Evolutionary conservation across 1,140 invertebrate species (phyloP).

Genomic region (Heliconius eleuchia): DNA sequence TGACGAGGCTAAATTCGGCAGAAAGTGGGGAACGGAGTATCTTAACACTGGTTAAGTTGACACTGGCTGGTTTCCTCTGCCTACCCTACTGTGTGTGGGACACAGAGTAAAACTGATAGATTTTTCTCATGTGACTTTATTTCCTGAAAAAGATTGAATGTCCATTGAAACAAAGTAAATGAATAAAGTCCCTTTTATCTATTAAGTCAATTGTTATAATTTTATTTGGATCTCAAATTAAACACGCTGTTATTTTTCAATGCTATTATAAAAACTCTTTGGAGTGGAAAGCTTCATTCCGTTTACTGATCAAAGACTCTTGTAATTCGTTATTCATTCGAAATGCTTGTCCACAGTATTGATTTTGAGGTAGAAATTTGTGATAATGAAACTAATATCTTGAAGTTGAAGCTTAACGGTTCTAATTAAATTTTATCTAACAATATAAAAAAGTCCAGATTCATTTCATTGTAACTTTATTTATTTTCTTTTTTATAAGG

Average conservation of each 20-base stretch:
- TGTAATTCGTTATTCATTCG: conserved; percentile 15
- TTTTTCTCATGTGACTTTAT: neutral
- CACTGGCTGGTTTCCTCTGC: too few species aligned
- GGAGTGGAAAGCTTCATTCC: conserved; percentile 24
- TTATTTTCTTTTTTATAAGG: neutral
- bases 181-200: neutral
- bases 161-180: neutral
- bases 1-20: too few species aligned
- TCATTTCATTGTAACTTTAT: neutral
- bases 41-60: too few species aligned
- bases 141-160: conserved; percentile 7
- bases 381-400: neutral
- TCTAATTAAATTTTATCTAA: neutral
- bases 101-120: too few species aligned
- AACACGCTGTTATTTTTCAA: conserved; percentile 15
- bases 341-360: conserved; percentile 7
- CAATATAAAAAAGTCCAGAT: neutral
- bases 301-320: conserved; percentile 21
- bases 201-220: conserved; percentile 13
- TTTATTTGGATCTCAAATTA: conserved; percentile 11
- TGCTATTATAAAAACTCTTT: conserved; percentile 32
- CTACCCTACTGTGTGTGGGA: too few species aligned
- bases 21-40: too few species aligned
- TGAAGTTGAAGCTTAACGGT: neutral
- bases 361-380: neutral